Percentiles rank a stretch among this genome's conserved stretches.
These are phyloP conservation scores for Drosophila elegans DNA, from an alignment of 1,140 invertebrate genomes.

Conservation along the genomic window DNA sequence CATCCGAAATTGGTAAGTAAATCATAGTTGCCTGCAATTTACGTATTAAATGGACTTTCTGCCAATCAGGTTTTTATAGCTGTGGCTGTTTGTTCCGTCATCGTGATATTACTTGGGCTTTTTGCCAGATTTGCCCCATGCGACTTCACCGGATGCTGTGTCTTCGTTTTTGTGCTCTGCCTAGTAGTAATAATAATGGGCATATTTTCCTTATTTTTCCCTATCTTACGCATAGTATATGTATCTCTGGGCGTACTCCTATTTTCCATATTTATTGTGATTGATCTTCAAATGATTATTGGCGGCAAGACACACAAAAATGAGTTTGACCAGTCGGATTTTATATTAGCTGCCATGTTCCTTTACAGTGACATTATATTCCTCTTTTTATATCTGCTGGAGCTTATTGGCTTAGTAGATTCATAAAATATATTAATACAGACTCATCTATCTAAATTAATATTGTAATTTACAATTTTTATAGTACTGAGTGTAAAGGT, in stretches of 20 bases:
- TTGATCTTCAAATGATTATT: slow-evolving; percentile 37
- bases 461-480: too few species aligned
- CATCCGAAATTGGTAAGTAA: slow-evolving; percentile 1
- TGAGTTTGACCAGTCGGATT: slow-evolving; percentile 32
- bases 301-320: slow-evolving; percentile 6
- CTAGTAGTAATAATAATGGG: background rate
- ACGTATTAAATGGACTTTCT: background rate
- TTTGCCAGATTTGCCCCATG: slow-evolving; percentile 40
- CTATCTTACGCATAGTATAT: background rate
- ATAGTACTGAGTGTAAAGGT: too few species aligned
- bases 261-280: slow-evolving; percentile 23
- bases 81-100: background rate
- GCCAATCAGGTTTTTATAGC: slow-evolving; percentile 18
- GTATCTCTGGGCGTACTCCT: background rate
- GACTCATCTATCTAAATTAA: too few species aligned
- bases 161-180: background rate
- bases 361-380: slow-evolving; percentile 41
- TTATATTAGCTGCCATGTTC: slow-evolving; percentile 33
- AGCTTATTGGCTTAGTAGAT: slow-evolving; percentile 10
- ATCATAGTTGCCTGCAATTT: background rate
- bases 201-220: background rate
- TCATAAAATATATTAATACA: background rate
- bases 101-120: slow-evolving; percentile 14
- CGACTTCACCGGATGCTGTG: slow-evolving; percentile 45
- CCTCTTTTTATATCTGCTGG: slow-evolving; percentile 10